Percentiles rank a stretch among this genome's conserved stretches.
phyloP scores from a whole-genome alignment of 2,888 invertebrate genomes.

The Monopis laevigella region DNA sequence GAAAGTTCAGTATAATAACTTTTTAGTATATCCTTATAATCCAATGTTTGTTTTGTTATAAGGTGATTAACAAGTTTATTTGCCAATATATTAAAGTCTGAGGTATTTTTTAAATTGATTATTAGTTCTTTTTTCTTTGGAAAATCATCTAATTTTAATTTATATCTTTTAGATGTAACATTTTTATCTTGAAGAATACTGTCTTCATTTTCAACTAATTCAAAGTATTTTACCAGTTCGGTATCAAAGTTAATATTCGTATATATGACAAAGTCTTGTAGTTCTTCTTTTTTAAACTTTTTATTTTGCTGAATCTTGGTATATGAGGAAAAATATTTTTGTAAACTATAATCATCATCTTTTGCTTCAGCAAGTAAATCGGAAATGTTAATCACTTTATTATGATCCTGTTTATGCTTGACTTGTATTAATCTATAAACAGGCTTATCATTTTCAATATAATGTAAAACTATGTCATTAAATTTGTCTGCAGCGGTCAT shows the following conservation, averaged over 20 bases:
- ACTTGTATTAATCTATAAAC: neutral
- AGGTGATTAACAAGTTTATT: neutral
- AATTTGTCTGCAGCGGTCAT: neutral
- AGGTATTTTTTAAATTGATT: neutral
- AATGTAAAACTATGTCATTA: neutral
- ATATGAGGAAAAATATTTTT: conserved; percentile 2
- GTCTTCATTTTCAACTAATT: neutral
- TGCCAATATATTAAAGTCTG: neutral
- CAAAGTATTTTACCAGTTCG: neutral
- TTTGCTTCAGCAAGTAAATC: conserved; percentile 2
- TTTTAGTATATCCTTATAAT: neutral
- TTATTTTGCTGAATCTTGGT: neutral
- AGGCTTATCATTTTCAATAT: neutral
- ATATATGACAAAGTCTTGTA: neutral
- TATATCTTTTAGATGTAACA: neutral
- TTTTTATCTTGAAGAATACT: neutral
- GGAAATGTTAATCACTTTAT: neutral
- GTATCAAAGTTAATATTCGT: neutral
- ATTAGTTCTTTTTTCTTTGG: neutral
- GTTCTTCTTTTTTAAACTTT: neutral
- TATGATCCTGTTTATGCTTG: conserved; percentile 1
- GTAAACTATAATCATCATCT: neutral
- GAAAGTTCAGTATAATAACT: neutral
- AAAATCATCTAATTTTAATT: neutral
- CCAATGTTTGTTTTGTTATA: neutral